Percentiles rank a stretch among this genome's conserved stretches.
These are phyloP conservation scores for Lymantria monacha DNA, from an alignment of 2,888 invertebrate genomes.

Conservation along the genomic window DNA sequence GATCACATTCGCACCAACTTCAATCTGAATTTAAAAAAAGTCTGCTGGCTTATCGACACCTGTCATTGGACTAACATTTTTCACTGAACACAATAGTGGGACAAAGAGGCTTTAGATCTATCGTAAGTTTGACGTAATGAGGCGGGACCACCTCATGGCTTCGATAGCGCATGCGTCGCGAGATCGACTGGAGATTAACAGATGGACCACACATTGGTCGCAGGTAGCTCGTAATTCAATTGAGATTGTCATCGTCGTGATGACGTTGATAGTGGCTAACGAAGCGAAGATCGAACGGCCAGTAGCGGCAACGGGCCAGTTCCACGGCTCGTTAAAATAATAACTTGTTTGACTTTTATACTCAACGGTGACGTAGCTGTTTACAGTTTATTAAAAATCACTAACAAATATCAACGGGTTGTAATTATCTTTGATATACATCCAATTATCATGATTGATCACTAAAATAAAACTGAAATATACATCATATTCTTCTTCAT, in stretches of 20 bases:
- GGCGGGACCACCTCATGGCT: constrained; percentile 72
- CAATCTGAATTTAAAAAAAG: constrained; percentile 36
- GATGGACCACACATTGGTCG: constrained; percentile 78
- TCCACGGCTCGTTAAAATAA: constrained; percentile 45
- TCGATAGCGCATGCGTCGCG: constrained; percentile 70
- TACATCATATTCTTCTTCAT: too few species aligned
- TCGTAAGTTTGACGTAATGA: constrained; percentile 68
- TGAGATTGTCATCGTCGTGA: constrained; percentile 79
- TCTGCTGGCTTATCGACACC: constrained; percentile 69
- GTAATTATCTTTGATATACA: constrained; percentile 1
- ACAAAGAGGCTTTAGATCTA: constrained; percentile 53
- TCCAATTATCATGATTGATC: neutral
- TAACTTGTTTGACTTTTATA: constrained; percentile 31
- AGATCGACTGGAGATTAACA: constrained; percentile 74
- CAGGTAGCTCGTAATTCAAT: constrained; percentile 80
- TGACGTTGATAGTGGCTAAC: constrained; percentile 77
- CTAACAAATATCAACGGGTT: constrained; percentile 1
- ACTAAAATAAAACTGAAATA: neutral
- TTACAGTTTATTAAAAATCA: constrained; percentile 25
- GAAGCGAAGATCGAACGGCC: constrained; percentile 68
- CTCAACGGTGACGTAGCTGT: constrained; percentile 28
- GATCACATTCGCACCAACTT: constrained; percentile 49
- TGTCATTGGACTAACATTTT: constrained; percentile 74
- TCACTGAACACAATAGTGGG: constrained; percentile 73
- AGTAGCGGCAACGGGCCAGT: constrained; percentile 62